phyloP scores from a whole-genome alignment of 2,113 vertebrate species.

The Synodontis membranacea region DNA sequence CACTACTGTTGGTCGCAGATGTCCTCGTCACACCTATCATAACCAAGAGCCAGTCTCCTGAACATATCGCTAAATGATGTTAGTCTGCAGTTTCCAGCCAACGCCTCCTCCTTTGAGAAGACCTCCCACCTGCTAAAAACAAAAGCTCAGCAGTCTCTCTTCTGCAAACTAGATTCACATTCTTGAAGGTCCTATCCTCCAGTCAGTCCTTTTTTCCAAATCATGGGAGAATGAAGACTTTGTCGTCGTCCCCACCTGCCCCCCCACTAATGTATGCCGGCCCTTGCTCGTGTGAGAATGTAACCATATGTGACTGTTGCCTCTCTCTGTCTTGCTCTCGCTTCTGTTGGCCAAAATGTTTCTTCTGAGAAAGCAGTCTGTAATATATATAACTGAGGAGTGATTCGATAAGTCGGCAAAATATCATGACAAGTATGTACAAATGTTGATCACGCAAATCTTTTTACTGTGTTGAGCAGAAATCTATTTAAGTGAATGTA shows the following conservation, averaged over 20 bases:
- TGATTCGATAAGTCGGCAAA: slow-evolving; percentile 53
- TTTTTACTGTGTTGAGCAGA: slow-evolving; percentile 71
- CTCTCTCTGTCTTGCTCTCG: slow-evolving; percentile 22
- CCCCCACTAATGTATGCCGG: slow-evolving; percentile 21
- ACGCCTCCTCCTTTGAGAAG: neutral
- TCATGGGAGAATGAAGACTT: slow-evolving; percentile 42
- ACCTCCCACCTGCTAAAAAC: slow-evolving; percentile 29
- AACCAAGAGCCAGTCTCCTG: slow-evolving; percentile 23
- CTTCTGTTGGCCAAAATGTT: slow-evolving; percentile 47
- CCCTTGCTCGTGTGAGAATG: slow-evolving; percentile 45
- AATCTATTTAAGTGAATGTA: slow-evolving; percentile 72
- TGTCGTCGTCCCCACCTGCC: neutral
- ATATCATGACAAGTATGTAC: slow-evolving; percentile 63
- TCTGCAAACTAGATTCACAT: slow-evolving; percentile 1
- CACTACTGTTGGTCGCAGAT: slow-evolving; percentile 27
- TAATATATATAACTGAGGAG: slow-evolving; percentile 59
- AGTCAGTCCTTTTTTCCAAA: slow-evolving; percentile 40
- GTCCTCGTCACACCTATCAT: slow-evolving; percentile 12
- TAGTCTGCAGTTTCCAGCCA: slow-evolving; percentile 16
- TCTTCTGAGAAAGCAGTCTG: slow-evolving; percentile 49
- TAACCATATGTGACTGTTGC: slow-evolving; percentile 47
- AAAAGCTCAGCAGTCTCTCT: slow-evolving; percentile 13
- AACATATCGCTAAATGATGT: slow-evolving; percentile 45
- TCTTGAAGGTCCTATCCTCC: neutral
- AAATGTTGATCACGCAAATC: slow-evolving; percentile 68